Evolutionary conservation across 1,140 invertebrate species (phyloP).

Genomic region (Chionoecetes opilio): DNA sequence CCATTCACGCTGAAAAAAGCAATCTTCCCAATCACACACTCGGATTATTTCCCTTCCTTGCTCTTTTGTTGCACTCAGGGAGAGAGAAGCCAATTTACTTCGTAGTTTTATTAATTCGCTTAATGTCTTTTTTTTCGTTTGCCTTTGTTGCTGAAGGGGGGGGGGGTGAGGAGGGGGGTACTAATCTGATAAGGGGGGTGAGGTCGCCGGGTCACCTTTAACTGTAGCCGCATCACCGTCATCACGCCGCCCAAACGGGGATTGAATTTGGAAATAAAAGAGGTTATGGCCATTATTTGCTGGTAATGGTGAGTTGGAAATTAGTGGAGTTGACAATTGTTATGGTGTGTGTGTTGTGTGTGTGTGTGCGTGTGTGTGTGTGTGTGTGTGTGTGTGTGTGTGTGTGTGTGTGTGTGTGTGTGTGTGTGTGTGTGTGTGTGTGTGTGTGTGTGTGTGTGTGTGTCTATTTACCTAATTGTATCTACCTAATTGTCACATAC

Average conservation of each 20-base stretch:
- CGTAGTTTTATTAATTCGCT: not conserved
- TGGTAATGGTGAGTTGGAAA: not conserved
- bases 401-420: not conserved
- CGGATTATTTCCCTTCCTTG: constrained; percentile 15
- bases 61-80: constrained; percentile 1
- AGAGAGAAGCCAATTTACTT: not conserved
- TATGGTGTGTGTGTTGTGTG: not conserved
- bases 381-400: constrained; percentile 27
- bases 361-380: constrained; percentile 25
- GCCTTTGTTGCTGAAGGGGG: too few species aligned
- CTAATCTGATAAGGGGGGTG: not conserved
- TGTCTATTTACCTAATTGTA: too few species aligned
- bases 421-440: too few species aligned
- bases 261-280: constrained; percentile 22
- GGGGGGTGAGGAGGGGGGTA: not conserved
- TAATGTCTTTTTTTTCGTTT: not conserved
- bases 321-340: constrained; percentile 30
- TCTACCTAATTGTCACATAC: too few species aligned
- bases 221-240: not conserved
- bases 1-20: too few species aligned
- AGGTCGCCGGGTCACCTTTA: not conserved
- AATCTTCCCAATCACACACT: not conserved
- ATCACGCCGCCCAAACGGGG: not conserved
- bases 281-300: constrained; percentile 28
- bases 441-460: too few species aligned